These are phyloP conservation scores for Herpetotheres cachinnans DNA, from an alignment of 2,113 vertebrate species.

Conservation along the genomic window DNA sequence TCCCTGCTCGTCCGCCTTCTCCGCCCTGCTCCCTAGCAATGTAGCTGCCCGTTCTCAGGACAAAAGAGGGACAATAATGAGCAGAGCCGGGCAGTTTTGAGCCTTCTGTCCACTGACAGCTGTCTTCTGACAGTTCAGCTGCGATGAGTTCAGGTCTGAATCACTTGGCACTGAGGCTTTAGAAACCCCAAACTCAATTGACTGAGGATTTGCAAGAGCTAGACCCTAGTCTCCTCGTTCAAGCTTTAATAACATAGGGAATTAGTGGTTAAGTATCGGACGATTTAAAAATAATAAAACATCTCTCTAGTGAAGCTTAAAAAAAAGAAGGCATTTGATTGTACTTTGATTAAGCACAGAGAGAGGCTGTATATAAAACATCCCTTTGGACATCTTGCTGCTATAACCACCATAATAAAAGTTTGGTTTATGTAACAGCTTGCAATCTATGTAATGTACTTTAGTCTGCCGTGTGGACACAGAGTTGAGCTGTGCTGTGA, in stretches of 20 bases:
- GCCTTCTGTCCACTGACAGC: background rate
- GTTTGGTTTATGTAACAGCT: conserved; percentile 12
- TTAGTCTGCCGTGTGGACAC: background rate
- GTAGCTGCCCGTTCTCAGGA: background rate
- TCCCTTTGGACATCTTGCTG: background rate
- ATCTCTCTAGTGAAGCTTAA: background rate
- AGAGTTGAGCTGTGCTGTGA: background rate
- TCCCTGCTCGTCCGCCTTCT: background rate
- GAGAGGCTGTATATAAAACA: background rate
- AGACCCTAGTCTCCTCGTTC: background rate
- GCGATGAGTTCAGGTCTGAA: background rate
- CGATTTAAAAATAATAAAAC: conserved; percentile 33
- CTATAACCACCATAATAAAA: background rate
- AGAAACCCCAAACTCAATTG: conserved; percentile 8
- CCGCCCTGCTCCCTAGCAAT: background rate
- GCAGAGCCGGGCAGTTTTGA: background rate
- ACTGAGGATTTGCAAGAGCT: conserved; percentile 24
- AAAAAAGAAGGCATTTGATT: background rate
- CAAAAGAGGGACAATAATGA: background rate
- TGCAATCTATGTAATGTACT: background rate
- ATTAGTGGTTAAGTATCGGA: conserved; percentile 4
- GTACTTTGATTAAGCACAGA: conserved; percentile 1
- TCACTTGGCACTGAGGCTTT: background rate
- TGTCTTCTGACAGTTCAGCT: background rate
- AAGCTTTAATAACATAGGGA: background rate